Evolutionary conservation across 1,140 invertebrate genomes (phyloP), one percentile per base, ranked within the genome.

Genomic region (Drosophila pallidifrons): DNA sequence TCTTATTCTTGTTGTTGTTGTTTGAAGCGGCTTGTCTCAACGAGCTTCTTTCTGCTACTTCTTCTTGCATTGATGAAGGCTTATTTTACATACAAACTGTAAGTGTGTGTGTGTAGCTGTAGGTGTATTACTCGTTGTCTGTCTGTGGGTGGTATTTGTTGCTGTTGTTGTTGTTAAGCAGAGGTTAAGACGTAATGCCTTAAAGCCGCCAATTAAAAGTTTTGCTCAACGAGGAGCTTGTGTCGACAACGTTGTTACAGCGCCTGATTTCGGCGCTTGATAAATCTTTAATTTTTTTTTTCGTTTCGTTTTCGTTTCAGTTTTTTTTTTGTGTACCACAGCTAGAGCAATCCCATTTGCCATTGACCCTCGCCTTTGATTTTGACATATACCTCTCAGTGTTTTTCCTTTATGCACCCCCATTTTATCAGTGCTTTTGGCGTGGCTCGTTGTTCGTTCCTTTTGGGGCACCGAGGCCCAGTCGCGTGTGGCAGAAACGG

Each of bases 181-280:
- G 60, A 67, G 73, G 47, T 68, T 49, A 52, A 57, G 65, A 55
- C 15, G 82, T 88, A 83, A 89, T 78, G 74, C 85, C 81, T 88
- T 88, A 89, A 88, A 88, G 85, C 82, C 87, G 80, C 70, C 74
- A 88, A 88, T 89, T 88, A 89, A 88, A 88, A 88, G 85, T 87
- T 86, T 52, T 43, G 35, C 41, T 38, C 67, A 72, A 65, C 66
- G 30, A 25, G 13, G 10, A 25, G 20, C 20, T 25, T 25, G 20
- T 25, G 20, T 45, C 28, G 15, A 32, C 38, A 25, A 46, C 41
- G n/a, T 49, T 35, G 30, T 30, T 30, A 25, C 20, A 25, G 20
- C 20, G 35, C 35, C 35, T 54, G 67, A 65, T 70, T 75, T 61
- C 47, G 57, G 63, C 47, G 15, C 61, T 65, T 82, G 75, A 73